Evolutionary conservation across 2,888 invertebrate genomes (phyloP).

Genomic region (Amiota minor): DNA sequence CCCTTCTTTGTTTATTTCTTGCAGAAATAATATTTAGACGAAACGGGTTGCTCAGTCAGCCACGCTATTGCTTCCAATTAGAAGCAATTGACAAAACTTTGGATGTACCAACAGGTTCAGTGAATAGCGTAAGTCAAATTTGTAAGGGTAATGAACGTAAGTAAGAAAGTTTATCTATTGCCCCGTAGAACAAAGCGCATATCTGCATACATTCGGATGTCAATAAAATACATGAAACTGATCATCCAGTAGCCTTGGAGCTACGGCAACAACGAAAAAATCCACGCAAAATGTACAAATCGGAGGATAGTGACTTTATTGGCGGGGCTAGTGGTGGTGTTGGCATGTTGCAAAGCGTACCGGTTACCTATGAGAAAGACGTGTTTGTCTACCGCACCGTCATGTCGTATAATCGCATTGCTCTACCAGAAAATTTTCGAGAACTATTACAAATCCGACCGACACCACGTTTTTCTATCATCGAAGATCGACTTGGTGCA

Average conservation of each 20-base stretch:
- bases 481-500: constrained; percentile 71
- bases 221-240: constrained; percentile 64
- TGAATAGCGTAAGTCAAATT: constrained; percentile 7
- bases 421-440: constrained; percentile 72
- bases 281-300: constrained; percentile 56
- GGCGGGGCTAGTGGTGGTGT: constrained; percentile 32
- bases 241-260: constrained; percentile 68
- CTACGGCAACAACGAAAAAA: constrained; percentile 59
- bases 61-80: constrained; percentile 75
- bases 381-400: constrained; percentile 73
- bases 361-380: constrained; percentile 65
- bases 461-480: constrained; percentile 59
- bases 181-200: constrained; percentile 63
- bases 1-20: constrained; percentile 9
- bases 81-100: constrained; percentile 75
- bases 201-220: constrained; percentile 73
- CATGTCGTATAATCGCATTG: constrained; percentile 73
- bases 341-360: constrained; percentile 43
- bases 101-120: constrained; percentile 45
- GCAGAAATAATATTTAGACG: constrained; percentile 69
- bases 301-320: constrained; percentile 47
- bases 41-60: constrained; percentile 64
- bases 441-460: constrained; percentile 58
- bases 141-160: neutral
- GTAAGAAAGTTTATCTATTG: neutral